Percentiles rank a stretch among this genome's conserved stretches.
Evolutionary conservation across 1,140 invertebrate species (phyloP).

Genomic region (Ptiloglossa arizonensis): DNA sequence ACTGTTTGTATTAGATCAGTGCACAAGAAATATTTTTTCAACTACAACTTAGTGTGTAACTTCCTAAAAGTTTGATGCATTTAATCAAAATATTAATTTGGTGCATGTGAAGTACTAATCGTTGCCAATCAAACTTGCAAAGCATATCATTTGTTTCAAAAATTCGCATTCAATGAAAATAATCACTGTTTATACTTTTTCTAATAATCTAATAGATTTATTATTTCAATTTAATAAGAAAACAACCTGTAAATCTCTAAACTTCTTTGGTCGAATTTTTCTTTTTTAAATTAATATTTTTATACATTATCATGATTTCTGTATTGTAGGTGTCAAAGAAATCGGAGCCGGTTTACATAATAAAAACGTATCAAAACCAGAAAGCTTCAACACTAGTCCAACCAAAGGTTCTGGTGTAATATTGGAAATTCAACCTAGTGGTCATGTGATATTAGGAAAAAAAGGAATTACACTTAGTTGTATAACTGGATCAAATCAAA

Average conservation of each 20-base stretch:
- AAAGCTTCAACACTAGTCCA: conserved; percentile 55
- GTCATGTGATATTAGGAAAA: conserved; percentile 75
- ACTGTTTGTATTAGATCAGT: background rate
- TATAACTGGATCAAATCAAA: conserved; percentile 64
- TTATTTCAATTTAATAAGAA: background rate
- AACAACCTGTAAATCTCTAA: background rate
- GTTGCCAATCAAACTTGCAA: background rate
- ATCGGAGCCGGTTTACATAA: conserved; percentile 69
- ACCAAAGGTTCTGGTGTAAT: conserved; percentile 61
- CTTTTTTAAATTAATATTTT: too few relatives aligned
- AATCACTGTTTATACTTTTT: background rate
- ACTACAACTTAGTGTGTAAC: background rate
- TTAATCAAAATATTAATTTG: background rate
- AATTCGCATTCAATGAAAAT: background rate
- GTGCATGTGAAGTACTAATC: too few relatives aligned
- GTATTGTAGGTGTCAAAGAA: conserved; percentile 73
- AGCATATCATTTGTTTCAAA: background rate
- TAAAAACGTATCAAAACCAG: conserved; percentile 69
- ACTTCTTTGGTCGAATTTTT: too few relatives aligned
- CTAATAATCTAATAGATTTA: background rate
- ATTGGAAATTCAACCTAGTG: conserved; percentile 74
- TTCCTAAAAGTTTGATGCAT: background rate
- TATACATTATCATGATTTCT: background rate
- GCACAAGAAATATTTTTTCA: background rate
- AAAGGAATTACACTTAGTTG: conserved; percentile 75